phyloP scores from a whole-genome alignment of 2,797 vertebrate genomes.

The Pangasius krempfi region DNA sequence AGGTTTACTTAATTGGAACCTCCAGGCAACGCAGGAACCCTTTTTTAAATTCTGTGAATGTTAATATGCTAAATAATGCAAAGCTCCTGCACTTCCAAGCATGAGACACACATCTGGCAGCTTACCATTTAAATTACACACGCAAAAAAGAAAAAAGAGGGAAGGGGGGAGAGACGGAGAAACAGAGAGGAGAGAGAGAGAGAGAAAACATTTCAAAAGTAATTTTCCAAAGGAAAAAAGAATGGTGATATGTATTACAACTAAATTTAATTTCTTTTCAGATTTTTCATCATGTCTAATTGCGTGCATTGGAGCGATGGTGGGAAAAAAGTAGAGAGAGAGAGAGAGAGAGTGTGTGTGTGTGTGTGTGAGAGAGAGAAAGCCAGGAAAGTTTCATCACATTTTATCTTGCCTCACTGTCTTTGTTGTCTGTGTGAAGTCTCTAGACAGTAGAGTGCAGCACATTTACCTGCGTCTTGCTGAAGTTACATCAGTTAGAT shows the following conservation, averaged over 20 bases:
- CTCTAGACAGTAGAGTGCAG: slow-evolving; percentile 50
- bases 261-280: slow-evolving; percentile 89
- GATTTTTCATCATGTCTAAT: slow-evolving; percentile 90
- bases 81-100: slow-evolving; percentile 99
- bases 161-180: slow-evolving; percentile 70
- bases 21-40: slow-evolving; percentile 96
- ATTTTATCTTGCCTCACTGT: slow-evolving; percentile 45
- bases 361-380: background rate
- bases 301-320: slow-evolving; percentile 77
- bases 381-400: slow-evolving; percentile 56
- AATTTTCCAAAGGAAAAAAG: slow-evolving; percentile 88
- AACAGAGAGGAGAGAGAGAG: slow-evolving; percentile 57
- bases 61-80: slow-evolving; percentile 99
- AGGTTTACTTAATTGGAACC: slow-evolving; percentile 99
- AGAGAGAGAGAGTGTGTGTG: slow-evolving; percentile 47
- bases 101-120: slow-evolving; percentile 99
- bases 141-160: slow-evolving; percentile 75
- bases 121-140: slow-evolving; percentile 99
- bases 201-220: slow-evolving; percentile 86
- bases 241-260: slow-evolving; percentile 88
- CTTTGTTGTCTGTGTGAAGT: slow-evolving; percentile 59
- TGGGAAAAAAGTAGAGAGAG: slow-evolving; percentile 70
- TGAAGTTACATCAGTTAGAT: slow-evolving; percentile 42
- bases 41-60: slow-evolving; percentile 99
- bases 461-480: slow-evolving; percentile 45